phyloP scores from a whole-genome alignment of 2,113 vertebrate species.

The Rhinogobius similis region DNA sequence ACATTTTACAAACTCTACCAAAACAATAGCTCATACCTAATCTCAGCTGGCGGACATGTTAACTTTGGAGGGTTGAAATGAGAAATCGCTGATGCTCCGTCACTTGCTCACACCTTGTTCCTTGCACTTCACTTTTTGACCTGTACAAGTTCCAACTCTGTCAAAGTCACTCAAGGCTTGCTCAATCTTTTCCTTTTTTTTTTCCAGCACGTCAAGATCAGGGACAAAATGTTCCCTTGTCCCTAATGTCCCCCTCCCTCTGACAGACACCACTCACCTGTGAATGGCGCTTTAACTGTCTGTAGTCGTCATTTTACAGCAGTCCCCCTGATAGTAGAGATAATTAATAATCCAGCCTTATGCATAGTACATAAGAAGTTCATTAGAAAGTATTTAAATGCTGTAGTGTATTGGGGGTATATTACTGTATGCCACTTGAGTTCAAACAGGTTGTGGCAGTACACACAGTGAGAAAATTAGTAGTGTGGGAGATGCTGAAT shows the following conservation, averaged over 20 bases:
- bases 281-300: conserved; percentile 8
- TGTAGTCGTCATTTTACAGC: background rate
- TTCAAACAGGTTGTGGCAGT: conserved; percentile 24
- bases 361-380: background rate
- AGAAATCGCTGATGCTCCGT: background rate
- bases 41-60: background rate
- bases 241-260: background rate
- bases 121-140: background rate
- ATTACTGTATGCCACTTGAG: conserved; percentile 17
- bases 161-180: background rate
- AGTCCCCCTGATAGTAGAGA: background rate
- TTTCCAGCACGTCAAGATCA: background rate
- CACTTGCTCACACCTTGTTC: background rate
- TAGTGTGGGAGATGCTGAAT: conserved; percentile 32
- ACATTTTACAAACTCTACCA: too few species aligned
- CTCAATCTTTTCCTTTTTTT: background rate
- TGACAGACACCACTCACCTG: background rate
- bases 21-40: background rate
- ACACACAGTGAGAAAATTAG: conserved; percentile 21
- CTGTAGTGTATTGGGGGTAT: background rate
- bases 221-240: conserved; percentile 9
- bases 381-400: conserved; percentile 3
- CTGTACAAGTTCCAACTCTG: background rate
- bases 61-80: background rate
- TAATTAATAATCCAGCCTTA: background rate